Base-by-base conservation (phyloP, 2,113 vertebrate species). In the Crotalus helleri region DNA sequence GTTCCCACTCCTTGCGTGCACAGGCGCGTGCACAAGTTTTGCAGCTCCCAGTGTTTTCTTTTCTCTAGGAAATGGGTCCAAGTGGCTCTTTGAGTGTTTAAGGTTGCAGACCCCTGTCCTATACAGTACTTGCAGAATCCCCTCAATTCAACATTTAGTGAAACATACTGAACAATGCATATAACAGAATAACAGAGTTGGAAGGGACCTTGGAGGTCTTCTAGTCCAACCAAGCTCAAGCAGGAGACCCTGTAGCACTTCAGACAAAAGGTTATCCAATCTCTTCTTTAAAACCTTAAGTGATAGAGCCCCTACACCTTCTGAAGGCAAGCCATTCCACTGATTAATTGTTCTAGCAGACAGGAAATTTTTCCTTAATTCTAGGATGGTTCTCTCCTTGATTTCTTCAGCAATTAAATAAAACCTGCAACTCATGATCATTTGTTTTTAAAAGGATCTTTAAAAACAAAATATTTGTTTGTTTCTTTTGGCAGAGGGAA, bases 351-450 rank as follows among this genome's bases (percentile, higher is more conserved):
- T 69, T 69, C 64, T 12, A n/a, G n/a, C 11, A 15, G 11, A 15
- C 64, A 69, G n/a, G 64, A 69, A 69, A n/a, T 69, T n/a, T 69
- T 29, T 69, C 12, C 64, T 69, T 69, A n/a, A 69, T n/a, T n/a
- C 64, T n/a, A n/a, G 29, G 4, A 12, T n/a, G 61, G 26, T 64
- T n/a, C 29, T 64, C 4, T 64, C 61, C 26, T 64, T 64, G 12
- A 69, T 91, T 91, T 59, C 33, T 92, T 26, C 7, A 74, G 26
- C 94, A 93, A 94, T 49, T 10, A 92, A 92, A 96, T 89, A 74
- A 95, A 90, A 33, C 95, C 15, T 92, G 39, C 21, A 53, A 57
- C 29, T 85, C n/a, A 33, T 49, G 51, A 87, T 5, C 17, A 44
- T 92, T 94, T 94, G 93, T 69, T 51, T n/a, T 69, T 93, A 33